Percentiles rank a stretch among this genome's conserved stretches.
These are phyloP conservation scores for Leptodactylus fallax DNA, from an alignment of 2,797 vertebrate species.

Conservation along the genomic window DNA sequence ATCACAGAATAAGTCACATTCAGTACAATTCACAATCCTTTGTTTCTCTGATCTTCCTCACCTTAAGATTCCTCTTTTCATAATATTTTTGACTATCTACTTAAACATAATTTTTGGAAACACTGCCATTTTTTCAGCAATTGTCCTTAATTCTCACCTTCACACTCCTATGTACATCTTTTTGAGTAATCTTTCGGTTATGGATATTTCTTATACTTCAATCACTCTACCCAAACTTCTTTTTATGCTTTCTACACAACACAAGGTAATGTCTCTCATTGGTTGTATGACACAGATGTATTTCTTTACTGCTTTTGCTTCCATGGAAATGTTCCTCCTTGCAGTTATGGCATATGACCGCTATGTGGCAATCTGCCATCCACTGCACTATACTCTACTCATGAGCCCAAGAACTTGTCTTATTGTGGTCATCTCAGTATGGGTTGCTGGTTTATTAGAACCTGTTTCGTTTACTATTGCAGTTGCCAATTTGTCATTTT, in stretches of 20 bases:
- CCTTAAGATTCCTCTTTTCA: constrained; percentile 36
- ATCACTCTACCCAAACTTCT: constrained; percentile 44
- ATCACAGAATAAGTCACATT: background rate
- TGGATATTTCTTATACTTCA: constrained; percentile 50
- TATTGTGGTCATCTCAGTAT: background rate
- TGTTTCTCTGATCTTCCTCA: constrained; percentile 30
- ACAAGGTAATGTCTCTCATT: background rate
- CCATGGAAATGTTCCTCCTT: constrained; percentile 44
- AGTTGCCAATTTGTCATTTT: constrained; percentile 28
- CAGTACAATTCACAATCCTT: constrained; percentile 17
- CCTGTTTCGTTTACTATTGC: background rate
- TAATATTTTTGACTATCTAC: constrained; percentile 38
- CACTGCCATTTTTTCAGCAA: background rate
- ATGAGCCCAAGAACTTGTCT: constrained; percentile 27
- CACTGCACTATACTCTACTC: constrained; percentile 25
- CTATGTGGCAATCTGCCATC: constrained; percentile 40
- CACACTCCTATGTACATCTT: constrained; percentile 56
- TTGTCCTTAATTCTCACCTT: constrained; percentile 14
- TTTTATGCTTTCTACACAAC: constrained; percentile 22
- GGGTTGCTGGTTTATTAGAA: constrained; percentile 22
- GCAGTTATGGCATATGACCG: constrained; percentile 49
- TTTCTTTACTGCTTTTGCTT: constrained; percentile 33
- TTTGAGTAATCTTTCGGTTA: constrained; percentile 27
- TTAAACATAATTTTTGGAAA: constrained; percentile 39
- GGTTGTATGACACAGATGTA: constrained; percentile 41